These are phyloP conservation scores for Bimastos eiseni DNA, from an alignment of 2,888 invertebrate genomes.

Conservation along the genomic window DNA sequence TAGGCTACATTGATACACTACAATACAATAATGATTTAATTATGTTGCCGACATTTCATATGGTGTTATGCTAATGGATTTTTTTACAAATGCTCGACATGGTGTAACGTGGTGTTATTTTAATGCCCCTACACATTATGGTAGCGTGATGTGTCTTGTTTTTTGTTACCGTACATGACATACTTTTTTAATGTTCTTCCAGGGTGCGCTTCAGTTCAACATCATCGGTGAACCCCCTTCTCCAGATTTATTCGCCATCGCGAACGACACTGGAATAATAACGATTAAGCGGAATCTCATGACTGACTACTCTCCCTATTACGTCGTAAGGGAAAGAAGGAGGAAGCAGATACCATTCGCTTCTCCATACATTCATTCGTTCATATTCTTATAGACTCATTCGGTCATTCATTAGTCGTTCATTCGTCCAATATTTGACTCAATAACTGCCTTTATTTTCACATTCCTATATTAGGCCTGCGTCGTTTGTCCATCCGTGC, in stretches of 20 bases:
- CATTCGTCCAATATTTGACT: too few relatives aligned
- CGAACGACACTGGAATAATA: conserved; percentile 48
- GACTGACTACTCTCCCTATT: conserved; percentile 43
- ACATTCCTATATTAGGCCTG: neutral
- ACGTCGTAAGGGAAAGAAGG: conserved; percentile 35
- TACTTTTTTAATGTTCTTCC: conserved; percentile 1
- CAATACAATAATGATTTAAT: too few relatives aligned
- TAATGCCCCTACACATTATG: neutral
- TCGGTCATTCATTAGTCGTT: too few relatives aligned
- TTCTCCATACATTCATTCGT: neutral
- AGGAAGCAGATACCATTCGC: neutral
- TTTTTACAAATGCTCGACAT: too few relatives aligned
- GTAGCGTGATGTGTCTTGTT: neutral
- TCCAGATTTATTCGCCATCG: conserved; percentile 49
- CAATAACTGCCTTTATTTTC: neutral
- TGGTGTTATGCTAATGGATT: too few relatives aligned
- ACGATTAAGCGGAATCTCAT: conserved; percentile 44
- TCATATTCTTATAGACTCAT: neutral
- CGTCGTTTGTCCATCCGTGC: neutral
- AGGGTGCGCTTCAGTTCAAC: conserved; percentile 39
- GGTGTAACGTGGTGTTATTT: neutral
- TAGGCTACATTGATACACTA: too few relatives aligned
- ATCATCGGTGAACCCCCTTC: conserved; percentile 50
- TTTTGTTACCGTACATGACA: neutral
- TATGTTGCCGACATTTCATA: too few relatives aligned